phyloP scores from a whole-genome alignment of 2,888 invertebrate genomes.

The Slavum lentiscoides region DNA sequence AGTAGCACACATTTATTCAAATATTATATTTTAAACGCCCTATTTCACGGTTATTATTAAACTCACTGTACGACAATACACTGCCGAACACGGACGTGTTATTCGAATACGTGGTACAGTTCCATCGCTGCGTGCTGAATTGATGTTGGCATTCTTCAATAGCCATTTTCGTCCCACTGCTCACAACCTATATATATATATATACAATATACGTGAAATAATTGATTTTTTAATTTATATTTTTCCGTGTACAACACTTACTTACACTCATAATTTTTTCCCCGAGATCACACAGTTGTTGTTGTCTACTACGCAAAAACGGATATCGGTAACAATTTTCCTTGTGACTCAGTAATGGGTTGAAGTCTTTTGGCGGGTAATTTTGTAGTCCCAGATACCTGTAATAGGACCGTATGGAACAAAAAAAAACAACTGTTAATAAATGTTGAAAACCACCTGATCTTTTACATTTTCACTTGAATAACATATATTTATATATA shows the following conservation, averaged over 20 bases:
- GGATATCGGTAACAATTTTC: slow-evolving; percentile 72
- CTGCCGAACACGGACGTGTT: slow-evolving; percentile 82
- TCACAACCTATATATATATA: slow-evolving; percentile 67
- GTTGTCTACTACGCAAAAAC: slow-evolving; percentile 74
- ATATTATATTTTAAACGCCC: no score
- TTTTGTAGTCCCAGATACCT: slow-evolving; percentile 63
- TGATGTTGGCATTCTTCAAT: slow-evolving; percentile 90
- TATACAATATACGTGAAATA: slow-evolving; percentile 58
- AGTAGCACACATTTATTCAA: no score
- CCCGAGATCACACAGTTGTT: slow-evolving; percentile 73
- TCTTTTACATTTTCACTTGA: background rate
- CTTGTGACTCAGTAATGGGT: slow-evolving; percentile 63
- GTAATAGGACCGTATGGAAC: slow-evolving; percentile 21
- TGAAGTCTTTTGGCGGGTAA: slow-evolving; percentile 53
- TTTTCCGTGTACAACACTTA: slow-evolving; percentile 54
- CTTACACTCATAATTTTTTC: slow-evolving; percentile 72
- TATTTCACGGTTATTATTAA: background rate
- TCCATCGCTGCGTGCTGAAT: slow-evolving; percentile 85
- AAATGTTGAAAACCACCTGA: no score
- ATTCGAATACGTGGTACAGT: slow-evolving; percentile 79
- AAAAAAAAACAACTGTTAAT: no score
- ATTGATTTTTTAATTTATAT: slow-evolving; percentile 27
- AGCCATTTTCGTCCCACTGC: slow-evolving; percentile 79
- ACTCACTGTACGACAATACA: slow-evolving; percentile 80
- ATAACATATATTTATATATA: background rate